Evolutionary conservation across 2,888 invertebrate genomes (phyloP), one percentile per base, ranked within the genome.

Genomic region (Cryptocheilus praepositus): DNA sequence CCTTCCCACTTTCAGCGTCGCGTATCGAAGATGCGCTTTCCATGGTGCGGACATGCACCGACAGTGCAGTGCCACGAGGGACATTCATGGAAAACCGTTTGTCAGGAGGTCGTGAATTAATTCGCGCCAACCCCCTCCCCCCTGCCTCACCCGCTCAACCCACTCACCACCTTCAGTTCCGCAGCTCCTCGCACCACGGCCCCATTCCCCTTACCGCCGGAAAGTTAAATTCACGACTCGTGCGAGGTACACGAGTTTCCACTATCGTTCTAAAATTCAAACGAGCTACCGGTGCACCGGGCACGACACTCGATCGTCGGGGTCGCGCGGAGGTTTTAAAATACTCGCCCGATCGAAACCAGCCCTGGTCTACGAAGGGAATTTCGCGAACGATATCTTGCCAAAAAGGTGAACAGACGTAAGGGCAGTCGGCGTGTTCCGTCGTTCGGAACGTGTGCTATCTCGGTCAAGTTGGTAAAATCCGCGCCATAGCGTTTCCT

Each of bases 221-320:
- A 78, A 81, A 81, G 81, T 79, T 76, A 74, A 74, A 79, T 77
- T 81, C 74, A 77, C 73, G 75, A 76, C 68, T 70, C 71, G 77
- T 66, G 71, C 79, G 75, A 66, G 79, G 69, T 81, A 81, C 81
- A 81, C 73, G 78, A 75, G 74, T 81, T 81, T 81, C 77, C 81
- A 81, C 81, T 81, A 81, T 78, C 81, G 77, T 73, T 81, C 71
- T 78, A 79, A 81, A 81, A 81, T 81, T 81, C 79, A 80, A 81
- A 81, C 81, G 81, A 81, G 71, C 67, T 61, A 67, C 58, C 55
- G 66, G 69, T 45, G 70, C 65, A 75, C 70, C 49, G 69, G 60
- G 67, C 73, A 64, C 51, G 67, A 64, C 67, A 68, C 71, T 77
- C 77, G 77, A 75, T 77, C 71, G 66, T 73, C 60, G 71, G 51